Evolutionary conservation across 1,140 invertebrate genomes (phyloP), one percentile per base, ranked within the genome.

Genomic region (Frieseomelitta varia): DNA sequence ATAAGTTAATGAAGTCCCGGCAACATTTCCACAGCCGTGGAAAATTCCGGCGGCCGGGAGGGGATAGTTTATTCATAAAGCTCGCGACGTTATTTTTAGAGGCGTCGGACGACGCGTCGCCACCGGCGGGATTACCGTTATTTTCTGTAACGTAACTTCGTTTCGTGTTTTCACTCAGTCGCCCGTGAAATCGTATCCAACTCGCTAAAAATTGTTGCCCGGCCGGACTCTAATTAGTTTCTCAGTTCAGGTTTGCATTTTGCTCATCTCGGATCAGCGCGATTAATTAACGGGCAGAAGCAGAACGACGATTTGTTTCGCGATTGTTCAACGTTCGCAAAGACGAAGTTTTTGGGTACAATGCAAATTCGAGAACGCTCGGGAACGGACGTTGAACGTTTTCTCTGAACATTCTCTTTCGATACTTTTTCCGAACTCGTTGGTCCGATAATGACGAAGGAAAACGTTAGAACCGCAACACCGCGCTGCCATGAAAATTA

Each of bases 51-150:
- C 8, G 30, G 4, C 21, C 15, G 63, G 17, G 39, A 47, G 39
- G 39, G 39, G 39, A 71, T 71, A 79, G 58, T 79, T 71, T 79
- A 71, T 79, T 69, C 67, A 15, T 47, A 56, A 39, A 68, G 30
- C 53, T 11, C 51, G 8, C 55, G 14, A 21, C 56, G 21, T 8
- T 27, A 58, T 79, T 80, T 71, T 58, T 19, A 21, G 53, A 56
- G 30, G 4, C 21, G 24, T n/a, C n/a, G n/a, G n/a, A n/a, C n/a
- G n/a, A n/a, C n/a, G n/a, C n/a, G n/a, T 21, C 24, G 24, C 12
- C 24, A 30, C 30, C 53, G 24, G 27, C 53, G 30, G 30, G 53
- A 69, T 53, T 39, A 69, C 14, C 30, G 24, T 56, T n/a, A 56
- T 39, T 69, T 79, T 39, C 65, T 14, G 30, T 39, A 69, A 68